These are phyloP conservation scores for Valencia hispanica DNA, from an alignment of 2,797 vertebrate genomes.

Conservation along the genomic window DNA sequence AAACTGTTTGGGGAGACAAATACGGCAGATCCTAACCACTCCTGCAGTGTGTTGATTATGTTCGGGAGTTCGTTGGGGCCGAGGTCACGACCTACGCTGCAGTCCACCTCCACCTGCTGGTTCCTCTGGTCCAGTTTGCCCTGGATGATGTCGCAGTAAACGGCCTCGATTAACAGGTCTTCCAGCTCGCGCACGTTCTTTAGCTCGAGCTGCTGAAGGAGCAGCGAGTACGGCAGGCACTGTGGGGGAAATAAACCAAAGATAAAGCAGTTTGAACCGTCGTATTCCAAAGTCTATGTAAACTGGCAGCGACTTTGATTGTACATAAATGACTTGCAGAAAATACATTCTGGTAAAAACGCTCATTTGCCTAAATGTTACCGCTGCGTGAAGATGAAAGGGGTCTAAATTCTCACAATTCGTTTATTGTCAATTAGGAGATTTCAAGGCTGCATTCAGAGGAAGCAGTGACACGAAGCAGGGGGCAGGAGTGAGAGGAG, in stretches of 20 bases:
- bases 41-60: conserved; percentile 96
- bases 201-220: conserved; percentile 97
- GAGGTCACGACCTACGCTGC: conserved; percentile 97
- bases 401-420: conserved; percentile 50
- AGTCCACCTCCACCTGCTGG: conserved; percentile 97
- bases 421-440: conserved; percentile 63
- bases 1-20: conserved; percentile 2
- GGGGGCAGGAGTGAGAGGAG: conserved; percentile 40
- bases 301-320: conserved; percentile 34
- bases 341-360: conserved; percentile 46
- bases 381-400: conserved; percentile 33
- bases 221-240: conserved; percentile 98
- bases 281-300: conserved; percentile 15
- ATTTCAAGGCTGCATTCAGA: conserved; percentile 35
- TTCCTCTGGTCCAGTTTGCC: conserved; percentile 98
- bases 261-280: conserved; percentile 8
- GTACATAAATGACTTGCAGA: conserved; percentile 28
- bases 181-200: conserved; percentile 97
- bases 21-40: conserved; percentile 86
- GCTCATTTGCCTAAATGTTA: conserved; percentile 72
- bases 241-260: conserved; percentile 53
- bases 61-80: conserved; percentile 96
- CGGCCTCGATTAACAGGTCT: conserved; percentile 96
- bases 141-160: conserved; percentile 99
- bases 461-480: conserved; percentile 53